Percentiles rank a stretch among this genome's conserved stretches.
These are phyloP conservation scores for Malthinus flaveolus DNA, from an alignment of 2,888 invertebrate genomes.

Conservation along the genomic window DNA sequence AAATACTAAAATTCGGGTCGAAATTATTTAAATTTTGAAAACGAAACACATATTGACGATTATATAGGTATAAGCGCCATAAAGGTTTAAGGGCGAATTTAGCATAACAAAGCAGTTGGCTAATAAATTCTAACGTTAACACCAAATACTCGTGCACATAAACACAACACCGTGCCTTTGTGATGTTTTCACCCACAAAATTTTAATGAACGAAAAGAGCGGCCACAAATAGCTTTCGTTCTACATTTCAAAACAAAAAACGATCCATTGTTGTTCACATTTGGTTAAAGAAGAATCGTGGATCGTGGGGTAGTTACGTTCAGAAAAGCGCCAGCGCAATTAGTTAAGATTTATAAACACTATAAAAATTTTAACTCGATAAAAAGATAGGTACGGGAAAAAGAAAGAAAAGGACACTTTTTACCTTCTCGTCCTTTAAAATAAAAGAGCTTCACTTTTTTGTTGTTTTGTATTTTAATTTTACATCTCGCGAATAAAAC, in stretches of 20 bases:
- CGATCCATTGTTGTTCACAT: constrained; percentile 1
- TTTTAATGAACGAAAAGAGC: constrained; percentile 27
- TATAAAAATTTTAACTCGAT: no score
- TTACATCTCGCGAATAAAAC: background rate
- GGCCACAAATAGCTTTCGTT: constrained; percentile 21
- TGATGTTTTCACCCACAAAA: constrained; percentile 27
- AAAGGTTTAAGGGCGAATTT: constrained; percentile 34
- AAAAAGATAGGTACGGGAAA: no score
- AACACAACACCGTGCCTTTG: constrained; percentile 28
- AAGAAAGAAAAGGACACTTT: background rate
- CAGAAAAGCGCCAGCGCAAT: background rate
- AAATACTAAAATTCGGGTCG: no score
- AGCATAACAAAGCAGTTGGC: constrained; percentile 36
- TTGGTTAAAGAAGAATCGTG: background rate
- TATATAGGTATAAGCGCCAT: constrained; percentile 11
- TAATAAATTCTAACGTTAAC: constrained; percentile 34
- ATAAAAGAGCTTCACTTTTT: background rate
- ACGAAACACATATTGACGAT: constrained; percentile 21
- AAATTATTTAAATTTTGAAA: constrained; percentile 10
- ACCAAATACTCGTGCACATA: constrained; percentile 26
- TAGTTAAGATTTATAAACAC: background rate
- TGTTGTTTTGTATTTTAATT: background rate
- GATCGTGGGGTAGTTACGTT: no score
- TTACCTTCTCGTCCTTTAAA: background rate
- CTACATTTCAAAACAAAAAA: constrained; percentile 8